phyloP scores from a whole-genome alignment of 2,797 vertebrate genomes.

The Meriones psammophilus region DNA sequence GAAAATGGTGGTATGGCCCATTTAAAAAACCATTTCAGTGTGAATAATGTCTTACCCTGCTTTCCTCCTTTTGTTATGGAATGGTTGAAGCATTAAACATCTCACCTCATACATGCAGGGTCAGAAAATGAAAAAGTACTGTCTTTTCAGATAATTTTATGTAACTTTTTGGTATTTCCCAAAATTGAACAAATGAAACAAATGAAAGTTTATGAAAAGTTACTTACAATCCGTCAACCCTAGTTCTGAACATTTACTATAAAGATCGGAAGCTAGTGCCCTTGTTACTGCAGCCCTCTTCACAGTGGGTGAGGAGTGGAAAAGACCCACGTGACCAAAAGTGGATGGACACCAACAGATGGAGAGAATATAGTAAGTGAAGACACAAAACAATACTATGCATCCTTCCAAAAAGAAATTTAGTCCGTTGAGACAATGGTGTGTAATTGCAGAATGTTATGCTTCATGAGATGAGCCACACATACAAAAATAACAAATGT shows the following conservation, averaged over 20 bases:
- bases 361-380: background rate
- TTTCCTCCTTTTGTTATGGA: background rate
- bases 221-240: background rate
- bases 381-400: background rate
- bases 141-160: slow-evolving; percentile 1
- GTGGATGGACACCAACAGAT: background rate
- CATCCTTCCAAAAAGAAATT: background rate
- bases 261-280: background rate
- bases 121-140: background rate
- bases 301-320: background rate
- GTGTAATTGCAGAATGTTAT: background rate
- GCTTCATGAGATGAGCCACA: background rate
- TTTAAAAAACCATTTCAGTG: slow-evolving; percentile 14
- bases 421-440: background rate
- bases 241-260: background rate
- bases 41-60: background rate
- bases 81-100: background rate
- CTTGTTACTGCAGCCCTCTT: background rate
- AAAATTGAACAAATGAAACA: slow-evolving; percentile 3
- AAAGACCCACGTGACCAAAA: background rate
- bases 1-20: background rate
- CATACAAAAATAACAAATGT: background rate
- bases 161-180: background rate
- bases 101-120: background rate
- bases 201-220: slow-evolving; percentile 2